Evolutionary conservation across 1,140 invertebrate genomes (phyloP).

Genomic region (Tribolium castaneum): DNA sequence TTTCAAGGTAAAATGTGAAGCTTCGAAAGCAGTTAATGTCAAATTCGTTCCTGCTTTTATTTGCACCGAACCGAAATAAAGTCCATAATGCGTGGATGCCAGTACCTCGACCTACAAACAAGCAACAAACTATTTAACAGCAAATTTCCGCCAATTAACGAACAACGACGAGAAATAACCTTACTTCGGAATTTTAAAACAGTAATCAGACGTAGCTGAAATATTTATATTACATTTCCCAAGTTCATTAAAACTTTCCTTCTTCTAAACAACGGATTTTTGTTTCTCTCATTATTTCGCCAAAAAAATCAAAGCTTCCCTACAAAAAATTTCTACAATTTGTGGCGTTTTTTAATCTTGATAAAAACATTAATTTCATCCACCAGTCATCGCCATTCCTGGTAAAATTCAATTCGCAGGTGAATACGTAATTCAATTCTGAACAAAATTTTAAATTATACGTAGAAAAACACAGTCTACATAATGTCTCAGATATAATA

Average conservation of each 20-base stretch:
- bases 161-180: neutral
- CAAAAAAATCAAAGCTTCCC: neutral
- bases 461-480: too few species aligned
- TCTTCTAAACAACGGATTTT: slow-evolving; percentile 22
- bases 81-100: slow-evolving; percentile 7
- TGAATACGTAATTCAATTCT: too few species aligned
- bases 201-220: slow-evolving; percentile 31
- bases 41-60: neutral
- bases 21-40: slow-evolving; percentile 17
- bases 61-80: neutral
- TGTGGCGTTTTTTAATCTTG: neutral
- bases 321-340: slow-evolving; percentile 6
- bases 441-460: too few species aligned
- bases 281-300: slow-evolving; percentile 15
- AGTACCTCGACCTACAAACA: neutral
- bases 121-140: slow-evolving; percentile 24
- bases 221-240: slow-evolving; percentile 46
- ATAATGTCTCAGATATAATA: too few species aligned
- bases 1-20: neutral
- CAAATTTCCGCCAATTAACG: slow-evolving; percentile 25
- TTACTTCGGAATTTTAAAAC: slow-evolving; percentile 4
- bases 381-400: too few species aligned
- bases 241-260: slow-evolving; percentile 46
- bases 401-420: too few species aligned
- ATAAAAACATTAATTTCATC: too few species aligned